Conservation (phyloP, 2,113 vertebrate species). For the Triplophysa siluroides region DNA sequence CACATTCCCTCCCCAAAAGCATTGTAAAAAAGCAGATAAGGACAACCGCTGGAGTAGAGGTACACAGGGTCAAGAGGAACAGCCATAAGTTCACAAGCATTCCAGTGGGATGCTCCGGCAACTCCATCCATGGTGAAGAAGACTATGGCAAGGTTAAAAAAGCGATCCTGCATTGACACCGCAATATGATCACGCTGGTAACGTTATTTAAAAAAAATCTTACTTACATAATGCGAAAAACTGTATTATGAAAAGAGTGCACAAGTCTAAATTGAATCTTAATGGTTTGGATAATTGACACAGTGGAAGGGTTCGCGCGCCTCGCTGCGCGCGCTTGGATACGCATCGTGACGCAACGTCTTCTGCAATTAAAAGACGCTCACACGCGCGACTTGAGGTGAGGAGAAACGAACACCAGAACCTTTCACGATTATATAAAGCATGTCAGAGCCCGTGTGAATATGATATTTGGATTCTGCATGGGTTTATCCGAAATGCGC, state of each 20-base stretch:
- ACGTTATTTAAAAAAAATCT: background rate
- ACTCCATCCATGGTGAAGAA: constrained; percentile 11
- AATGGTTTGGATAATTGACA: background rate
- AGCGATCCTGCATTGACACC: background rate
- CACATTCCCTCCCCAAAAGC: constrained; percentile 45
- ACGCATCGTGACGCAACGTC: background rate
- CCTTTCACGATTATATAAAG: background rate
- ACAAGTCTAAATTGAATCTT: background rate
- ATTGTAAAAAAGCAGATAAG: constrained; percentile 49
- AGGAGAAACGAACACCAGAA: constrained; percentile 6
- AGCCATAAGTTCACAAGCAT: constrained; percentile 33
- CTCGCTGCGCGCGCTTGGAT: background rate
- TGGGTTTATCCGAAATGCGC: background rate
- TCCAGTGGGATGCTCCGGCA: constrained; percentile 45
- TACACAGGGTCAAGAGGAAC: constrained; percentile 29
- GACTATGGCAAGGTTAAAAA: background rate
- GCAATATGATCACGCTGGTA: background rate
- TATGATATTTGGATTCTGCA: background rate
- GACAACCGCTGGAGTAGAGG: background rate
- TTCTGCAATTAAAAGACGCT: background rate
- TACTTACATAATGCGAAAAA: background rate
- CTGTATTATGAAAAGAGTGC: too few relatives aligned
- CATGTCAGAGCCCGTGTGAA: background rate
- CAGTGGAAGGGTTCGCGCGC: background rate
- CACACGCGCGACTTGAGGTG: background rate